Percentiles rank a stretch among this genome's conserved stretches.
These are phyloP conservation scores for Etheostoma spectabile DNA, from an alignment of 2,113 vertebrate genomes.

Conservation along the genomic window DNA sequence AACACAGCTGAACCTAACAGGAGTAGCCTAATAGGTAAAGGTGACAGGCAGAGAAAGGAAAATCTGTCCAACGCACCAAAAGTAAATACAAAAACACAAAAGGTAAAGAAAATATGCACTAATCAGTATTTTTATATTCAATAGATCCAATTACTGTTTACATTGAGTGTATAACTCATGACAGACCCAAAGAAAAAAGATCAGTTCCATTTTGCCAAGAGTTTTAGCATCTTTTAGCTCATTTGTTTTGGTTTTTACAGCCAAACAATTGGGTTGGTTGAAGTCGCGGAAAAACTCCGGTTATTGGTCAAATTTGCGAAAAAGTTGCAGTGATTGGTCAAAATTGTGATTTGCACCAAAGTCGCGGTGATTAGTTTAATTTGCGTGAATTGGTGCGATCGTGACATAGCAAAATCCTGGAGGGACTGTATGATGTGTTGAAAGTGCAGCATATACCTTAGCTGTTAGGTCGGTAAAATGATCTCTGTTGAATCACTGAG, in stretches of 20 bases:
- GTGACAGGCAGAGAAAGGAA: neutral
- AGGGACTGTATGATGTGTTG: neutral
- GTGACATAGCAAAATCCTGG: no score
- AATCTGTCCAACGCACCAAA: neutral
- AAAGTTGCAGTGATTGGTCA: no score
- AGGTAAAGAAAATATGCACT: neutral
- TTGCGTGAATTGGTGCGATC: no score
- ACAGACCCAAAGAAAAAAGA: neutral
- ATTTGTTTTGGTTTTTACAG: neutral
- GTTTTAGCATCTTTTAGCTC: neutral
- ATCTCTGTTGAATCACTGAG: neutral
- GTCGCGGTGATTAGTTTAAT: no score
- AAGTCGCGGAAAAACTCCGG: no score
- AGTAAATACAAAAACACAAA: neutral
- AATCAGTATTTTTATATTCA: neutral
- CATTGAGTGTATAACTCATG: neutral
- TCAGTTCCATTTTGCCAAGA: neutral
- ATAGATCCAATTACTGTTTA: neutral
- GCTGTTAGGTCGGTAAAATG: neutral
- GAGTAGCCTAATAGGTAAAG: neutral
- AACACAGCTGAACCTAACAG: conserved; percentile 14
- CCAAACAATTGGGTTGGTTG: neutral
- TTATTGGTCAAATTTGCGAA: no score
- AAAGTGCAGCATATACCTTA: neutral
- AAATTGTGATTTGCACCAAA: no score